Percentiles rank a stretch among this genome's conserved stretches.
These are phyloP conservation scores for Aethina tumida DNA, from an alignment of 1,140 invertebrate genomes.

Conservation along the genomic window DNA sequence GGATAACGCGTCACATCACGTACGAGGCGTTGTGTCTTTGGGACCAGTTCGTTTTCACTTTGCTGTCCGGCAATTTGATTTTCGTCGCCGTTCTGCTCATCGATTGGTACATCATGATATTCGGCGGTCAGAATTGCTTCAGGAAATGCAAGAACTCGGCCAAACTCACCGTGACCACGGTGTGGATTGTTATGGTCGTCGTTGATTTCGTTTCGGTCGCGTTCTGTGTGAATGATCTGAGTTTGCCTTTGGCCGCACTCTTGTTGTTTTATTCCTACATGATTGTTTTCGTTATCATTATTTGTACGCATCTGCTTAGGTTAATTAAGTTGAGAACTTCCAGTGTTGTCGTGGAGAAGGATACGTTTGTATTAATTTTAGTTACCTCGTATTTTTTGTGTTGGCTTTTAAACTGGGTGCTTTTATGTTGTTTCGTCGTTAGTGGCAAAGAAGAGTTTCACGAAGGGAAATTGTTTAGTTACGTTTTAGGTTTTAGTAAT, in stretches of 20 bases:
- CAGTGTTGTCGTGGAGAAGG: constrained; percentile 8
- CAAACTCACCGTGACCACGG: constrained; percentile 6
- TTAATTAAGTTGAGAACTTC: constrained; percentile 11
- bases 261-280: constrained; percentile 7
- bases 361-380: constrained; percentile 13
- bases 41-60: constrained; percentile 10
- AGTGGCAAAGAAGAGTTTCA: constrained; percentile 1
- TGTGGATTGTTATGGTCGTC: constrained; percentile 14
- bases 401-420: constrained; percentile 17
- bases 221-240: constrained; percentile 6
- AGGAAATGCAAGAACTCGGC: constrained; percentile 3
- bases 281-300: constrained; percentile 7
- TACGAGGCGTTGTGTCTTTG: constrained; percentile 11
- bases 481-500: constrained; percentile 12
- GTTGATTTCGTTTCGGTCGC: constrained; percentile 2
- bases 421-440: constrained; percentile 7
- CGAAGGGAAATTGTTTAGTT: constrained; percentile 3
- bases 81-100: constrained; percentile 16
- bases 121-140: constrained; percentile 3
- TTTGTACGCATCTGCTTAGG: constrained; percentile 11
- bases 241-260: constrained; percentile 7
- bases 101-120: constrained; percentile 18
- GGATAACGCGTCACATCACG: constrained; percentile 5
- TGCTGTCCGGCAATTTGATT: constrained; percentile 15
- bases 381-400: constrained; percentile 16